phyloP scores from a whole-genome alignment of 2,113 vertebrate genomes.

The Albula glossodonta region DNA sequence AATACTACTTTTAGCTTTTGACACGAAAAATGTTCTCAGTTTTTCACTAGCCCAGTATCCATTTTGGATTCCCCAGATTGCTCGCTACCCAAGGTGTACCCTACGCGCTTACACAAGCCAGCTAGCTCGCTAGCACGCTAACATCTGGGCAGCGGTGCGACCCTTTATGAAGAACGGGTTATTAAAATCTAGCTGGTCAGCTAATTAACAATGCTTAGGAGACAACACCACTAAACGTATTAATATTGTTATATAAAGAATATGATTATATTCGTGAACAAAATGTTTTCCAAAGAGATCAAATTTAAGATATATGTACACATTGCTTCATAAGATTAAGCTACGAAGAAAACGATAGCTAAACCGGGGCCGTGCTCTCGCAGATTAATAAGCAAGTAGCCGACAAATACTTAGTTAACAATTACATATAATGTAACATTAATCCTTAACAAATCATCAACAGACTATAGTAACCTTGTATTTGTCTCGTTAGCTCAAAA shows the following conservation, averaged over 20 bases:
- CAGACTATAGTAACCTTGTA: background rate
- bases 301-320: background rate
- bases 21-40: background rate
- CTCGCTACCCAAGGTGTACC: background rate
- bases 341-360: background rate
- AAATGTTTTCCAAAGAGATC: background rate
- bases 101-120: constrained; percentile 7
- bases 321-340: background rate
- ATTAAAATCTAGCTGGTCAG: background rate
- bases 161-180: background rate
- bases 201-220: background rate
- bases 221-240: background rate
- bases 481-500: background rate
- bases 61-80: constrained; percentile 58
- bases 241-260: background rate
- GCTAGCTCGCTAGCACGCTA: constrained; percentile 30
- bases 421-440: background rate
- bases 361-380: background rate
- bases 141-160: constrained; percentile 67
- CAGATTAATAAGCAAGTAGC: background rate
- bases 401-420: background rate
- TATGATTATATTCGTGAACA: background rate
- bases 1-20: background rate
- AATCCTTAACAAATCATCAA: background rate
- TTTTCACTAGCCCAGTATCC: constrained; percentile 41